Percentiles rank a stretch among this genome's conserved stretches.
Evolutionary conservation across 2,888 invertebrate genomes (phyloP).

Genomic region (Oscheius sp.): DNA sequence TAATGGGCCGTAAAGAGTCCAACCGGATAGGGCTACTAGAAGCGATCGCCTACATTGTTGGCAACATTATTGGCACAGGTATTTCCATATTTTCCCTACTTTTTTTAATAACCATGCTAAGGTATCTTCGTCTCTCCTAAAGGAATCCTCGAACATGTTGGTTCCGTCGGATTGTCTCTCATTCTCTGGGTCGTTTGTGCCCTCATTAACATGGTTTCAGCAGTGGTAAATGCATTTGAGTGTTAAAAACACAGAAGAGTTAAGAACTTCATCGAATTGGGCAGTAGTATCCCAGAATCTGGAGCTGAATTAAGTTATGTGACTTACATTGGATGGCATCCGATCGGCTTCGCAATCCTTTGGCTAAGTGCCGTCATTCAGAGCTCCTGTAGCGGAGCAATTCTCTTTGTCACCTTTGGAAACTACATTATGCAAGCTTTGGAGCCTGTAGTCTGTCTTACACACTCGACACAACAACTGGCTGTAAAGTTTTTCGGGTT

Average conservation of each 20-base stretch:
- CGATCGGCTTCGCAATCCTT: constrained; percentile 53
- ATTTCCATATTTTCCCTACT: neutral
- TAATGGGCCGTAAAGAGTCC: constrained; percentile 46
- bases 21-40: constrained; percentile 52
- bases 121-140: constrained; percentile 58
- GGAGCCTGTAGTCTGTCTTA: constrained; percentile 43
- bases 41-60: constrained; percentile 51
- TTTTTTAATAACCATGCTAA: neutral
- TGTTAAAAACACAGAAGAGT: neutral
- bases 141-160: constrained; percentile 53
- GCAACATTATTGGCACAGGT: constrained; percentile 46
- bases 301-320: constrained; percentile 55
- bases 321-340: constrained; percentile 52
- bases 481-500: constrained; percentile 45
- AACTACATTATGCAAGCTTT: constrained; percentile 50
- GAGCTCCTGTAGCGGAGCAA: constrained; percentile 49
- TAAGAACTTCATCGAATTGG: constrained; percentile 57
- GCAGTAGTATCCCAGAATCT: constrained; percentile 55
- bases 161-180: constrained; percentile 51
- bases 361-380: constrained; percentile 50
- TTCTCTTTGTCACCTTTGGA: constrained; percentile 53
- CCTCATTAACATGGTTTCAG: constrained; percentile 45
- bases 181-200: constrained; percentile 54
- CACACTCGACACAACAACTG: constrained; percentile 15
- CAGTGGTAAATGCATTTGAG: neutral